These are phyloP conservation scores for Leptinotarsa haldemani DNA, from an alignment of 2,888 invertebrate genomes.

Conservation along the genomic window DNA sequence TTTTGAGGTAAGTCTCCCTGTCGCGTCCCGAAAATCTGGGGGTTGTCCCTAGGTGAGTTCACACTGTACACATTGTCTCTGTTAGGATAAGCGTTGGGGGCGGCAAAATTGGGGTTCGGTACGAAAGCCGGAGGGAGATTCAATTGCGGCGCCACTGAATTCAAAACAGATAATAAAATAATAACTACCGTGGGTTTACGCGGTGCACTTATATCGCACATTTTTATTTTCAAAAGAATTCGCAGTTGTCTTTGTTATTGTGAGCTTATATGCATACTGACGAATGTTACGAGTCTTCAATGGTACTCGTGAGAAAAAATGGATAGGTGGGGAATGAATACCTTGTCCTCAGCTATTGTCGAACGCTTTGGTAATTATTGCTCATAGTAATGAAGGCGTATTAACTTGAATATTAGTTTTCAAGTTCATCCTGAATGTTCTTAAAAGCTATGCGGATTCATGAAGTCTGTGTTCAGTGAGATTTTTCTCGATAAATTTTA, in stretches of 20 bases:
- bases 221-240: constrained; percentile 41
- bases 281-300: constrained; percentile 55
- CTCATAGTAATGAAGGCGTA: constrained; percentile 3
- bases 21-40: constrained; percentile 35
- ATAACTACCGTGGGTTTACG: constrained; percentile 49
- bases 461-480: not conserved
- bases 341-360: constrained; percentile 56
- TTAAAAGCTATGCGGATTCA: not conserved
- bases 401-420: constrained; percentile 28
- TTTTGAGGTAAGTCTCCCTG: constrained; percentile 30
- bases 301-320: constrained; percentile 58
- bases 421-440: not conserved
- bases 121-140: constrained; percentile 38
- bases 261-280: constrained; percentile 56
- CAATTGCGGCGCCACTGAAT: constrained; percentile 27
- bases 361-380: constrained; percentile 12
- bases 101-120: constrained; percentile 50
- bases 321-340: constrained; percentile 56
- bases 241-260: constrained; percentile 48
- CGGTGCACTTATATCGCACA: constrained; percentile 60
- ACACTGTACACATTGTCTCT: constrained; percentile 29
- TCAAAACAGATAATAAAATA: constrained; percentile 24
- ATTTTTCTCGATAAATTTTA: too few species aligned
- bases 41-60: constrained; percentile 34
- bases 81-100: constrained; percentile 44